Evolutionary conservation across 2,797 vertebrate species (phyloP).

Genomic region (Phrynocephalus guinanensis): DNA sequence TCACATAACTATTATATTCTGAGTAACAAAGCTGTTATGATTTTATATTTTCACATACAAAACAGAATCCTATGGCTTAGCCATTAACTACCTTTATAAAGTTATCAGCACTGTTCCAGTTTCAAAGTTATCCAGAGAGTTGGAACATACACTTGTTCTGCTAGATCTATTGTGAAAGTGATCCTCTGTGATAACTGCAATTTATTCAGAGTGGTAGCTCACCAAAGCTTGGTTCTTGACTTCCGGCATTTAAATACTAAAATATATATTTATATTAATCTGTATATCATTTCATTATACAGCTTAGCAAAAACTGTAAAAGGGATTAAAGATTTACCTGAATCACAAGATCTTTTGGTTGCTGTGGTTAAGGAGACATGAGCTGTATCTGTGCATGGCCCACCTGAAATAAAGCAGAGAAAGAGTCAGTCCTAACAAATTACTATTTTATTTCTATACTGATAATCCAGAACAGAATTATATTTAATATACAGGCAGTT

Average conservation of each 20-base stretch:
- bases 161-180: not conserved
- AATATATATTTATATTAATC: not conserved
- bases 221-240: constrained; percentile 23
- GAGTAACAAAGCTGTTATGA: too few relatives aligned
- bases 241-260: not conserved
- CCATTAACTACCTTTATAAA: too few relatives aligned
- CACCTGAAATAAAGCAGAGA: constrained; percentile 80
- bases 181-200: too few relatives aligned
- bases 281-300: not conserved
- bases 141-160: not conserved
- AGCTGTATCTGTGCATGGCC: constrained; percentile 91
- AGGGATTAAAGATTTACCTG: constrained; percentile 80
- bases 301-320: constrained; percentile 20
- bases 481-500: not conserved
- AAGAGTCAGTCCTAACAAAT: constrained; percentile 34
- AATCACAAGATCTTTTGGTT: constrained; percentile 92
- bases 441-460: constrained; percentile 14
- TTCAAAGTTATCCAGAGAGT: not conserved
- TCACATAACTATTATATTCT: too few relatives aligned
- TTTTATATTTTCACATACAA: too few relatives aligned
- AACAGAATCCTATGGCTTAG: too few relatives aligned
- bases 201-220: constrained; percentile 2
- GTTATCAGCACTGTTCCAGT: too few relatives aligned
- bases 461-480: constrained; percentile 20
- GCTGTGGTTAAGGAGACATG: constrained; percentile 89